Base-by-base conservation (phyloP, 2,113 vertebrate genomes). In the Lathamus discolor region DNA sequence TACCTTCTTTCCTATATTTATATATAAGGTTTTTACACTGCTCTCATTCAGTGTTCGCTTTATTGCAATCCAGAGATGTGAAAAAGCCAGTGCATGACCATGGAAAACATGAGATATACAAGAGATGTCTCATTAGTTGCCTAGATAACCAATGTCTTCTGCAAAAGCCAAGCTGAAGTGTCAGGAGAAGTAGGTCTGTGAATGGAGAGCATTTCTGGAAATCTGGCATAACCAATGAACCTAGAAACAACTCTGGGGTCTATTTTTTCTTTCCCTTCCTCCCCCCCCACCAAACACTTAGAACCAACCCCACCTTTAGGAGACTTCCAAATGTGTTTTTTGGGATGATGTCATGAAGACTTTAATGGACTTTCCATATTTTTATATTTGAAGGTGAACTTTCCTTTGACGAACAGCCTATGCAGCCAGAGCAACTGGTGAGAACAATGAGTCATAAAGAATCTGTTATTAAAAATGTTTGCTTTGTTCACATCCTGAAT, bases 371-470 rank as follows among this genome's bases (percentile, higher is more conserved):
- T 41, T 39, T 33, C 12, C 28, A n/a, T 33, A 29, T 43, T 46
- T 89, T 79, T 33, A 14, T 52, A 24, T 74, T 57, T 43, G 86
- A 94, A 91, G 92, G 92, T 92, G 73, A 94, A 95, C 35, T 86
- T 95, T 83, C 80, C 83, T 92, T 86, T 55, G 67, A 59, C 70
- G 90, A 94, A 90, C 28, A 80, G 74, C 51, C 27, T 33, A 22
- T 17, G 93, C 51, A 78, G 66, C 61, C 78, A 62, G 59, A 83
- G 55, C 54, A 74, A 75, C 20, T 27, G 19, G 55, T 22, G 67
- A 93, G 96, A 96, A 96, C 95, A 96, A 93, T 93, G 92, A 97
- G 83, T 90, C 94, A 89, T 74, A 75, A 88, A 93, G 95, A 46
- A 35, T 80, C 74, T 75, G 84, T 80, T 86, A 92, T 94, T 90